Base-by-base conservation (phyloP, 1,140 invertebrate genomes). In the Thereuonema tuberculata region DNA sequence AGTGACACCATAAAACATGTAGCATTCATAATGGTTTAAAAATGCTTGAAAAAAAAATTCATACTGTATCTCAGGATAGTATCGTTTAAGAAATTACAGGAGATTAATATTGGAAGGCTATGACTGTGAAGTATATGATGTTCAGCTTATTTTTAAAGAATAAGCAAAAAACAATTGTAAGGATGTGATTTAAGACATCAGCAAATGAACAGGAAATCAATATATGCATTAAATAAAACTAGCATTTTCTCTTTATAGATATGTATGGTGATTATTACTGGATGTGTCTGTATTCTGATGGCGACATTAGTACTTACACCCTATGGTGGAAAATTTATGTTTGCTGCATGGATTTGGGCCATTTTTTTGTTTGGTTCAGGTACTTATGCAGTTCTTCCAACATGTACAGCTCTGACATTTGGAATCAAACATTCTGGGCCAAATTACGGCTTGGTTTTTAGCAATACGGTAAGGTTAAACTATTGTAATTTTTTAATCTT, bases 351-450 rank as follows among this genome's bases (percentile, higher is more conserved):
- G 67, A 54, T 71, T 23, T 66, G 71, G 64, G 54, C 58, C 1
- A 67, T 71, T 17, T 70, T 66, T 63, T 70, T 71, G 56, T 63
- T 64, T 20, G 68, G 71, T 58, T 70, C 67, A 56, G 70, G 67
- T 49, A 67, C 63, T 15, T 71, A 70, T 63, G 68, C 67, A 12
- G 58, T 71, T 23, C 61, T 71, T 56, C 67, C 70, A 25, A 69
- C 67, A 26, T 68, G 62, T 17, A 62, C 61, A 12, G 67, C 68
- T 26, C 63, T 68, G 26, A 60, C 66, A 12, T 71, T 69, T 62
- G 70, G 70, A 20, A 48, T 62, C 2, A 58, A 58, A 29, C 59
- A 71, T 55, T 63, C 64, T 49, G 66, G 64, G 20, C 61, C 64
- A 9, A 69, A 67, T 57, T 70, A 69, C 60, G 69, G 69, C 1